Conservation (phyloP, 1,140 invertebrate species). For the Leptopilina boulardi region DNA sequence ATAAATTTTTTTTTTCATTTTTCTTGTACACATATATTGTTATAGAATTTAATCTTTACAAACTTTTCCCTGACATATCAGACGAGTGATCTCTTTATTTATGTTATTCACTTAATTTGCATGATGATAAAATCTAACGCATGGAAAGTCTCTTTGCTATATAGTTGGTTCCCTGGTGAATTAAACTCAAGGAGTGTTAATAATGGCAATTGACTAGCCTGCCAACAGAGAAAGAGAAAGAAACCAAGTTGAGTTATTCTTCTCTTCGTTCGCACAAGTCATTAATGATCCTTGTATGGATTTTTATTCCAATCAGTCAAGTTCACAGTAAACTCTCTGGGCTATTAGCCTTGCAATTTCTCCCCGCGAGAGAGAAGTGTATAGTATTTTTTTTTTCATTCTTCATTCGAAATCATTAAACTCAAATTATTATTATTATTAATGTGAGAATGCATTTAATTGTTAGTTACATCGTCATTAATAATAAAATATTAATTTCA, state of each 20-base stretch:
- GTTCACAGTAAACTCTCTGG: constrained; percentile 5
- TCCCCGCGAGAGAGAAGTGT: background rate
- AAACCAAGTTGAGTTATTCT: background rate
- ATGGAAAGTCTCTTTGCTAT: background rate
- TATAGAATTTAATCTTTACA: too few species aligned
- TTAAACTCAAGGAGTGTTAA: constrained; percentile 10
- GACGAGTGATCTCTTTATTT: background rate
- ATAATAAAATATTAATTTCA: background rate
- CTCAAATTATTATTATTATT: background rate
- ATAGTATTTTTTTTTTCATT: background rate
- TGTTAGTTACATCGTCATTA: background rate
- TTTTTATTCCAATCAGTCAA: constrained; percentile 29
- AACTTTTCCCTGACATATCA: too few species aligned
- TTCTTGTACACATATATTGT: too few species aligned
- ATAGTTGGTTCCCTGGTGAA: background rate
- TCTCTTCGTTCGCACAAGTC: background rate
- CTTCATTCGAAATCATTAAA: background rate
- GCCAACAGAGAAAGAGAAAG: background rate
- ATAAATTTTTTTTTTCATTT: too few species aligned
- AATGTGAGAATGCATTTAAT: background rate
- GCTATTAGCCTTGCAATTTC: background rate
- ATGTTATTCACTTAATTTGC: background rate
- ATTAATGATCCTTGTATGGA: background rate
- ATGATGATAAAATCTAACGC: background rate
- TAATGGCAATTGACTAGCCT: constrained; percentile 9